A percentile compares a stretch with the other conserved stretches of the same genome.
phyloP scores from a whole-genome alignment of 2,113 vertebrate species.

The Hemicordylus capensis region DNA sequence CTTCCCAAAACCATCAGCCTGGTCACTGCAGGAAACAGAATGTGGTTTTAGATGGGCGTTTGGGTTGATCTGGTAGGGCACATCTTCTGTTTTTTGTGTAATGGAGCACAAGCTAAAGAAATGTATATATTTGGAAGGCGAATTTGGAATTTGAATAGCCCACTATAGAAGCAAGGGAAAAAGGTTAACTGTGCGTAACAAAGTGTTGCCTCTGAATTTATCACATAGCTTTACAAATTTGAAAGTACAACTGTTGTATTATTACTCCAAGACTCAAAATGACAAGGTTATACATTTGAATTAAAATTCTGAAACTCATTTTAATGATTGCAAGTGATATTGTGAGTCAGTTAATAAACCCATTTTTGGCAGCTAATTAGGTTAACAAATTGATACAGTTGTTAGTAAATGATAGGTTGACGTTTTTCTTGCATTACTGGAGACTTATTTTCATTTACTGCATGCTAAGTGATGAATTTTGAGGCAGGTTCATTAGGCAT shows the following conservation, averaged over 20 bases:
- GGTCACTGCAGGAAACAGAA: not conserved
- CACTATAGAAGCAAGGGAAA: not conserved
- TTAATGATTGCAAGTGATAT: slow-evolving; percentile 42
- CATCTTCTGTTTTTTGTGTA: not conserved
- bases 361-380: slow-evolving; percentile 41
- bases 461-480: slow-evolving; percentile 50
- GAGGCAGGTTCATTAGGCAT: slow-evolving; percentile 35
- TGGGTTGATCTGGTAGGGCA: not conserved
- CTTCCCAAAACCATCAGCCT: not conserved
- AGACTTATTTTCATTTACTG: slow-evolving; percentile 46
- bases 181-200: not conserved
- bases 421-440: slow-evolving; percentile 30
- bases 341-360: slow-evolving; percentile 42
- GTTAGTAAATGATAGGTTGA: slow-evolving; percentile 35
- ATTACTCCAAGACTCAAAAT: slow-evolving; percentile 4
- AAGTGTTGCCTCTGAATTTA: slow-evolving; percentile 5
- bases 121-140: not conserved
- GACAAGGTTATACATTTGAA: slow-evolving; percentile 8
- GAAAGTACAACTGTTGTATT: slow-evolving; percentile 12
- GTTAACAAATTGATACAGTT: slow-evolving; percentile 41
- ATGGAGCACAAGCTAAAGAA: not conserved
- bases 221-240: slow-evolving; percentile 18
- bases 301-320: slow-evolving; percentile 42
- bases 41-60: not conserved
- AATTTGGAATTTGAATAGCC: not conserved